phyloP scores from a whole-genome alignment of 2,888 invertebrate genomes.

The Odontomyia ornata region DNA sequence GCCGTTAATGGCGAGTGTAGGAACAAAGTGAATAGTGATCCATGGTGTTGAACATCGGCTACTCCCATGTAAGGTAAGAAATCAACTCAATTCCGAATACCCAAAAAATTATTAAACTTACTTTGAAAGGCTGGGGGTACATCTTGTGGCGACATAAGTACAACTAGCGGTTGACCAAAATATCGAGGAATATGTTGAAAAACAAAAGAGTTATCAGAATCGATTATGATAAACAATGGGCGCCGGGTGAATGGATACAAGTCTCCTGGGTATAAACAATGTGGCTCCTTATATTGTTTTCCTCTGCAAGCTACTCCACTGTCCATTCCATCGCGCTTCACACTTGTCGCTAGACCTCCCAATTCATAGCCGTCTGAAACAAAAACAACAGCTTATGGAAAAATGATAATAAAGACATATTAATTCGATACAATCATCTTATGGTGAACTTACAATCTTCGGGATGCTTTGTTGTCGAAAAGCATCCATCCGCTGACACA shows the following conservation, averaged over 20 bases:
- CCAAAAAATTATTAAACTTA: slow-evolving; percentile 56
- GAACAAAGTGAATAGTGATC: slow-evolving; percentile 93
- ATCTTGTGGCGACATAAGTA: slow-evolving; percentile 93
- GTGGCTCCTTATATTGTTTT: slow-evolving; percentile 71
- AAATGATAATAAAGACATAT: background rate
- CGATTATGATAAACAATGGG: slow-evolving; percentile 92
- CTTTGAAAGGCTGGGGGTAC: slow-evolving; percentile 85
- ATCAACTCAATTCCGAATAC: background rate
- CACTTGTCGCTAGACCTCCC: slow-evolving; percentile 90
- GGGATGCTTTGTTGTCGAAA: slow-evolving; percentile 82
- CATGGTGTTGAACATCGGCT: slow-evolving; percentile 84
- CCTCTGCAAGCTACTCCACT: slow-evolving; percentile 63
- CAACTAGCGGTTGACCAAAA: slow-evolving; percentile 93
- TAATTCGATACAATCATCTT: background rate
- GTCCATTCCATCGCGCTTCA: slow-evolving; percentile 75
- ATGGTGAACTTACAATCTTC: slow-evolving; percentile 78
- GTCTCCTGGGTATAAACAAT: slow-evolving; percentile 92
- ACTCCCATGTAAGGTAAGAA: slow-evolving; percentile 30
- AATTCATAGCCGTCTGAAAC: slow-evolving; percentile 84
- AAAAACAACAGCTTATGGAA: slow-evolving; percentile 2
- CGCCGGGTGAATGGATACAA: slow-evolving; percentile 91
- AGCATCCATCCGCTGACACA: slow-evolving; percentile 91
- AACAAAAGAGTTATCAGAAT: slow-evolving; percentile 93
- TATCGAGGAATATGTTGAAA: slow-evolving; percentile 90
- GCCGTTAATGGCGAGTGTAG: slow-evolving; percentile 93